phyloP scores from a whole-genome alignment of 2,888 invertebrate genomes.

The Tinea semifulvella region DNA sequence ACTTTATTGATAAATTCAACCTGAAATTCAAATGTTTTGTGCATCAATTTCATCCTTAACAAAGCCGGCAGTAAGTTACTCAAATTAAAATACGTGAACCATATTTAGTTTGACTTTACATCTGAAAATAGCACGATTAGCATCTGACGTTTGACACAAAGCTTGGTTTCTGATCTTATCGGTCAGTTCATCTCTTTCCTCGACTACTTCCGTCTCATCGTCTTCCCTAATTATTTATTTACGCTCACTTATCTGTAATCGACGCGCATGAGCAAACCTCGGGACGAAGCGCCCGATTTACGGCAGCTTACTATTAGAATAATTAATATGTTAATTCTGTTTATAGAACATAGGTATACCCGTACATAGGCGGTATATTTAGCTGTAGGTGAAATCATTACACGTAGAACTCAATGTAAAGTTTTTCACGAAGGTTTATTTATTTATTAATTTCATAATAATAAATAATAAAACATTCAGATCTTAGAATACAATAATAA shows the following conservation, averaged over 20 bases:
- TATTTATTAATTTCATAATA: too few species aligned
- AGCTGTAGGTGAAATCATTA: too few species aligned
- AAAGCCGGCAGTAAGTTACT: too few species aligned
- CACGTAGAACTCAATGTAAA: too few species aligned
- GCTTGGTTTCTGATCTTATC: slow-evolving; percentile 62
- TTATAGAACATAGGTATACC: neutral
- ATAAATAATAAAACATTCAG: neutral
- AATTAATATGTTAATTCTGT: slow-evolving; percentile 8
- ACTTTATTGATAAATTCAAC: too few species aligned
- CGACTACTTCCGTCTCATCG: slow-evolving; percentile 37
- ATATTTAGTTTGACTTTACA: slow-evolving; percentile 31
- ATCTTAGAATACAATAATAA: too few species aligned
- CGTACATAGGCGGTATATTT: too few species aligned
- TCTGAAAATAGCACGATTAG: slow-evolving; percentile 64
- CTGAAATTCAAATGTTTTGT: too few species aligned
- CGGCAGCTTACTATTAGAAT: slow-evolving; percentile 27
- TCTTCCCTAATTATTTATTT: slow-evolving; percentile 63
- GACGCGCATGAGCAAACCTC: slow-evolving; percentile 57
- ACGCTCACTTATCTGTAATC: slow-evolving; percentile 58
- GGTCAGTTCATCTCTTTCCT: slow-evolving; percentile 13
- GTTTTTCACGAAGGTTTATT: too few species aligned
- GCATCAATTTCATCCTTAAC: too few species aligned
- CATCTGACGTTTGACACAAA: slow-evolving; percentile 67
- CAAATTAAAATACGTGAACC: neutral
- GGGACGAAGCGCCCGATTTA: slow-evolving; percentile 35